These are phyloP conservation scores for Bambusicola thoracicus DNA, from an alignment of 2,113 vertebrate species.

Conservation along the genomic window DNA sequence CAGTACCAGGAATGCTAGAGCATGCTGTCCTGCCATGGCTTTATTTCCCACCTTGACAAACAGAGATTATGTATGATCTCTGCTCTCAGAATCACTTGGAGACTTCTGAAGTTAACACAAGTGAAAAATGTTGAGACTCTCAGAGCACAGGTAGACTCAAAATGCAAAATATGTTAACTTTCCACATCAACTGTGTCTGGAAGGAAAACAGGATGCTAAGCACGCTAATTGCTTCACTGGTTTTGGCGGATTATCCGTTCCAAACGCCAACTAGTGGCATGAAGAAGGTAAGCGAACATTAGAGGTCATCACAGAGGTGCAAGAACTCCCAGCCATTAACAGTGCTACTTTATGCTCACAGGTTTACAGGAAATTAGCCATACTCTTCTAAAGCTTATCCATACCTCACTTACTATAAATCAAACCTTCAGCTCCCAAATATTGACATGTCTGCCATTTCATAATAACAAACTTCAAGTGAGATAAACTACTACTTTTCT, in stretches of 20 bases:
- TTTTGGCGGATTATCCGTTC: slow-evolving; percentile 6
- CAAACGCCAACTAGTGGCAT: slow-evolving; percentile 11
- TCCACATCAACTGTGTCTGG: not conserved
- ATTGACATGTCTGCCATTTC: not conserved
- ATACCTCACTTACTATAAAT: not conserved
- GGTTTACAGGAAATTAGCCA: not conserved
- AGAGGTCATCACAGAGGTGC: not conserved
- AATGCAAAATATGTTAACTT: slow-evolving; percentile 7
- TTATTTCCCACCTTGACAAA: not conserved
- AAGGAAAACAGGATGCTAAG: not conserved
- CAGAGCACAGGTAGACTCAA: not conserved
- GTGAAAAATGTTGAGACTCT: not conserved
- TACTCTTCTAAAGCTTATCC: not conserved
- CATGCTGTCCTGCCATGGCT: not conserved
- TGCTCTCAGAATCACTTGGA: not conserved
- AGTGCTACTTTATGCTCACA: not conserved
- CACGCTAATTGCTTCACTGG: slow-evolving; percentile 6
- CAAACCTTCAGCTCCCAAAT: not conserved
- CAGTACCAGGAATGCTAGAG: not conserved
- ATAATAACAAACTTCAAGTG: not conserved
- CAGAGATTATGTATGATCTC: not conserved
- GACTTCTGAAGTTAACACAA: not conserved
- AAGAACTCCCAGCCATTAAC: not conserved
- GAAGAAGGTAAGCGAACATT: not conserved
- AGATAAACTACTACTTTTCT: not conserved